Base-by-base conservation (phyloP, 2,888 invertebrate species). In the Aspidapion aeneum region DNA sequence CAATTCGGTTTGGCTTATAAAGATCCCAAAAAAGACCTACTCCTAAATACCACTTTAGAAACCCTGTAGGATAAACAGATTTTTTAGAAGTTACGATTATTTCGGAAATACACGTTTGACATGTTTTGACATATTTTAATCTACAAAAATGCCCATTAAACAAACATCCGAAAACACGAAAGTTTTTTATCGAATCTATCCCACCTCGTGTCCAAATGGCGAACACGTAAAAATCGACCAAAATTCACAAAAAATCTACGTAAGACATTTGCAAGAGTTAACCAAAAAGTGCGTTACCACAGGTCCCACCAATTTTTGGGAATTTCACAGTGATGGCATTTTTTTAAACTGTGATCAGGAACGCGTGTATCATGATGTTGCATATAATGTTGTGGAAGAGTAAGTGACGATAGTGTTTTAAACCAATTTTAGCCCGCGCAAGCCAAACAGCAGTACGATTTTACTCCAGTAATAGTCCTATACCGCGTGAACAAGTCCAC, bases 341-440 rank as follows among this genome's bases (percentile, higher is more conserved):
- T 81, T 82, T 68, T 74, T 74, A 54, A 78, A 80, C 58, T 66
- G 70, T 12, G 73, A 74, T 0, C 82, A 82, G 65, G 70, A 74
- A 1, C 72, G 75, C 51, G 71, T 82, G 21, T 81, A 78, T 66
- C 66, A 72, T 1, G 64, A 67, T 7, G 72, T 78, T n/a, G 72
- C 71, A 18, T 68, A 70, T 3, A 77, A 75, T 21, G 71, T 80
- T 19, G 69, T 80, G 55, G 69, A 78, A 60, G 77, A 75, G 81
- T 81, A 74, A 68, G 56, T 62, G 65, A 18, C 52, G 48, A 54
- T 20, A n/a, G n/a, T n/a, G n/a, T n/a, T n/a, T n/a, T n/a, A n/a
- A n/a, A n/a, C n/a, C n/a, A n/a, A n/a, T n/a, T n/a, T n/a, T n/a
- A n/a, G n/a, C n/a, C n/a, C n/a, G n/a, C n/a, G n/a, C n/a, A n/a